These are phyloP conservation scores for Paramuricea clavata DNA, from an alignment of 92 coral and sea anemone genomes.

Conservation along the genomic window DNA sequence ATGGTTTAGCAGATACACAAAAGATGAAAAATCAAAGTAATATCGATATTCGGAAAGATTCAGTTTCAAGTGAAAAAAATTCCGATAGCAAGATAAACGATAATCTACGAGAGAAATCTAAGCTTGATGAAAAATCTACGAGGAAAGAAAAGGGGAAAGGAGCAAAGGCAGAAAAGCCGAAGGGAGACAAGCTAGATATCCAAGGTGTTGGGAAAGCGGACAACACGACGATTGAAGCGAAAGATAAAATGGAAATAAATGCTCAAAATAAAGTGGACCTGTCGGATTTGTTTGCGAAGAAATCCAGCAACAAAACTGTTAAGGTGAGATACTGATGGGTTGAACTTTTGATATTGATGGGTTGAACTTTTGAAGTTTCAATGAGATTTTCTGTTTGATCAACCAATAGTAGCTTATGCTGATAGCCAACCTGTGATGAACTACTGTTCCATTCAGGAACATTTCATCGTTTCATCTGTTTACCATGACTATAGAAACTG, in stretches of 20 bases:
- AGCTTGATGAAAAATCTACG: constrained; percentile 14
- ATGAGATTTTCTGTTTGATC: no score
- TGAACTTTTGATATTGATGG: no score
- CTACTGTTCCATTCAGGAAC: no score
- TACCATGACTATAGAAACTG: no score
- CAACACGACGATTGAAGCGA: constrained; percentile 60
- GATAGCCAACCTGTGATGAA: no score
- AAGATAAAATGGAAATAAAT: constrained; percentile 59
- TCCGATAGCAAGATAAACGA: neutral
- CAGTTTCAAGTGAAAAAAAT: neutral
- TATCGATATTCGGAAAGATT: neutral
- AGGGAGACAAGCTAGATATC: constrained; percentile 61
- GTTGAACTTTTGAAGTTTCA: no score
- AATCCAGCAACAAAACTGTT: constrained; percentile 67
- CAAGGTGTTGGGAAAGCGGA: constrained; percentile 77
- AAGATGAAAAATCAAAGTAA: neutral
- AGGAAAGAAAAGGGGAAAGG: constrained; percentile 17
- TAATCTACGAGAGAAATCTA: neutral
- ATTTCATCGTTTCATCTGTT: no score
- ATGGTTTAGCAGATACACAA: neutral
- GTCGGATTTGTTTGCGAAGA: constrained; percentile 80
- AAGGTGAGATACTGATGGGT: constrained; percentile 37
- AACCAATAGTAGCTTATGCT: no score
- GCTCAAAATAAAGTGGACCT: constrained; percentile 70
- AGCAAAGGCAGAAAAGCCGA: neutral